phyloP scores from a whole-genome alignment of 2,113 vertebrate genomes.

The Alectura lathami region DNA sequence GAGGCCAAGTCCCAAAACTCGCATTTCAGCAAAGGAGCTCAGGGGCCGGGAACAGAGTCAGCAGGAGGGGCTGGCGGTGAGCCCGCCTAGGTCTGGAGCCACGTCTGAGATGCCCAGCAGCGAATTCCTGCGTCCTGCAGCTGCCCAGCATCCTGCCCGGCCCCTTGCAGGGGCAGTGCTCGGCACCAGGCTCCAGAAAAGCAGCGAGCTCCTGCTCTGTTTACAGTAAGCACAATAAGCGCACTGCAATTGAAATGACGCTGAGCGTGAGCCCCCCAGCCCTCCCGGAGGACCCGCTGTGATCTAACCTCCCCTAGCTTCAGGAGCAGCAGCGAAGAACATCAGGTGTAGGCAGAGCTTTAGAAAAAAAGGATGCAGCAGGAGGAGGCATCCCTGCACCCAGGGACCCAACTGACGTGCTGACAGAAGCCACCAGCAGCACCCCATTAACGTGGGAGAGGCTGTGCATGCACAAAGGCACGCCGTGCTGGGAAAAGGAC shows the following conservation, averaged over 20 bases:
- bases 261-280: not conserved
- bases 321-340: not conserved
- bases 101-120: not conserved
- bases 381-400: constrained; percentile 1
- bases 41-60: too few species aligned
- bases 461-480: not conserved
- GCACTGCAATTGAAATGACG: not conserved
- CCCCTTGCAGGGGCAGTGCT: not conserved
- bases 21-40: too few species aligned
- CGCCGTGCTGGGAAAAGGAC: not conserved
- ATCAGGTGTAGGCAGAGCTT: not conserved
- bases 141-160: not conserved
- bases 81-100: too few species aligned
- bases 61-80: too few species aligned
- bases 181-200: not conserved
- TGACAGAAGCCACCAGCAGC: not conserved
- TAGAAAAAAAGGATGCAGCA: not conserved
- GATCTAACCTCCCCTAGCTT: not conserved
- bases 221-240: not conserved
- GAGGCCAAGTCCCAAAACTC: too few species aligned
- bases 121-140: fast-evolving
- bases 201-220: not conserved
- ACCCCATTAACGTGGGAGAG: not conserved
- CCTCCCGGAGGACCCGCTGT: not conserved
- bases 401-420: not conserved